Evolutionary conservation across 2,113 vertebrate species (phyloP), one percentile per base, ranked within the genome.

Genomic region (Nicator chloris): DNA sequence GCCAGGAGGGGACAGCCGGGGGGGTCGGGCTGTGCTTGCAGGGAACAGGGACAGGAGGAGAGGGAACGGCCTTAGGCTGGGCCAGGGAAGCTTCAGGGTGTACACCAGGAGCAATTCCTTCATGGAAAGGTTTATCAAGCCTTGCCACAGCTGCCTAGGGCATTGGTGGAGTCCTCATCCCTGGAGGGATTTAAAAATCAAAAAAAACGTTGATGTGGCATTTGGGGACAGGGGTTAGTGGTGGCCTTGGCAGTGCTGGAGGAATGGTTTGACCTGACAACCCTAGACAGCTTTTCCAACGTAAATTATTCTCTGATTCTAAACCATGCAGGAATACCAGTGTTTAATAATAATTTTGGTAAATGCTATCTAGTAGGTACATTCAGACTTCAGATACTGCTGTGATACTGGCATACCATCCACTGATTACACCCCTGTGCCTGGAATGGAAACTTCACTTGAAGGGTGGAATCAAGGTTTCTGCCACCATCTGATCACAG

Each of bases 21-120:
- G 31, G n/a, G 20, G 11, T 22, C 0, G 3, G 45, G 53, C 22
- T 60, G 4, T 77, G 63, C 54, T 68, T 0, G 17, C 40, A n/a
- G 15, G 40, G 40, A 56, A 47, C 59, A 65, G 40, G 28, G 64
- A 54, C 64, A 70, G 73, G n/a, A 60, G 22, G 8, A 39, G n/a
- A 79, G 40, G 24, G 11, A 79, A 71, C 0, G 0, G 65, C 24
- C 56, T 45, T 28, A n/a, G 7, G 24, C 9, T n/a, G n/a, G 1
- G 5, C 10, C 5, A 30, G 9, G 16, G 7, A 0, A 47, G 10
- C 8, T 0, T 30, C 13, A 45, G 17, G 13, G 2, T 61, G 33
- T 3, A 22, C 5, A 10, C 17, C 7, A 50, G 42, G 24, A 47
- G 11, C 8, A 85, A 57, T 54, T 54, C 13, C 20, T 79, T 56